These are phyloP conservation scores for Loxodonta africana DNA, from an alignment of 2,113 vertebrate species.

Conservation along the genomic window DNA sequence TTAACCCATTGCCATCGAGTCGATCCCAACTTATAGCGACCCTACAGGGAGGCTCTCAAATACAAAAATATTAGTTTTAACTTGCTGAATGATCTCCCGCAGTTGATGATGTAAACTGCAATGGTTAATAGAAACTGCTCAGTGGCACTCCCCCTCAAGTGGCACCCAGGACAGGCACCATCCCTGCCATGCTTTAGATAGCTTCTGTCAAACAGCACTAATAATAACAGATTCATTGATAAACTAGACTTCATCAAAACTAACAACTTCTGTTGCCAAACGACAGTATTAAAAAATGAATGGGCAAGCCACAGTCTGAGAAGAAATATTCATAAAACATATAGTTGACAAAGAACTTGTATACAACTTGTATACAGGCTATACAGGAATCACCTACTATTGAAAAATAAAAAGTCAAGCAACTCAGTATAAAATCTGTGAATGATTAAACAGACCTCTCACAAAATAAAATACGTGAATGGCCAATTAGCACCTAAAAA, in stretches of 20 bases:
- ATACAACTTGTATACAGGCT: background rate
- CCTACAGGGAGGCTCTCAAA: no score
- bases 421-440: background rate
- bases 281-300: background rate
- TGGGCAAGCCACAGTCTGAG: background rate
- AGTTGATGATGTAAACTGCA: no score
- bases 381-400: background rate
- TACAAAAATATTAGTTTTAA: no score
- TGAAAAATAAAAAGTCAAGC: background rate
- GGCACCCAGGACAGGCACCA: no score
- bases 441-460: background rate
- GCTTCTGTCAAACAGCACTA: background rate
- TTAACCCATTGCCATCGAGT: no score
- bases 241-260: background rate
- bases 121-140: no score
- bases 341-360: background rate
- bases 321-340: background rate
- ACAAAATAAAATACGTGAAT: background rate
- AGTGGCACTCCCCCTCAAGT: no score
- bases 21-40: no score
- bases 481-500: background rate
- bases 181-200: no score
- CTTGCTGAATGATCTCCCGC: no score
- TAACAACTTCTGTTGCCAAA: background rate
- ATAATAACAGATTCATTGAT: background rate